Base-by-base conservation (phyloP, 1,140 invertebrate genomes). In the Euwallacea fornicatus region DNA sequence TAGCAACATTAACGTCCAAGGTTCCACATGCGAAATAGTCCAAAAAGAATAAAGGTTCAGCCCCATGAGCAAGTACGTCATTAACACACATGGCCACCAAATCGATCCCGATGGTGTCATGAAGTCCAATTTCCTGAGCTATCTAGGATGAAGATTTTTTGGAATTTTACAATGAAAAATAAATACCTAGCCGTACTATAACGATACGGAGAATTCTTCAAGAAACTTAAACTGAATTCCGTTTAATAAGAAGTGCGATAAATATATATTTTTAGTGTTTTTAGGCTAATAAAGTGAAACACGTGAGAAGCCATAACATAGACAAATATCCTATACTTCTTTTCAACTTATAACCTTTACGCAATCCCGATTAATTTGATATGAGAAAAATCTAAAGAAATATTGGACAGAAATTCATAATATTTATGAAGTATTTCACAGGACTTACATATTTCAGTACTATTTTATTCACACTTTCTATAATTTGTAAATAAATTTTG, bases 31-130 rank as follows among this genome's bases (percentile, higher is more conserved):
- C 95, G 83, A 96, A 98, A 82, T 99, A 99, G 84, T 99, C 97
- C 0, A 99, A 83, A 80, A 99, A 99, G 67, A 95, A 97, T 55
- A 99, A 84, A 0, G 97, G 96, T 78, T 96, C 94, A 0, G 97
- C 97, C 16, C 96, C 96, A 74, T 97, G 91, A 50, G 94, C 95
- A 16, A 99, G 83, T 58, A 99, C 89, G 82, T 99, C 97, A 84
- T 99, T 99, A 2, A 97, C 96, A 80, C 95, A 97, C 94, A 98
- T 98, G 8, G 97, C 97, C 8, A 99, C 97, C 43, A 99, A 85
- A 84, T 99, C 98, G 76, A 96, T 92, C 1, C 97, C 98, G 66
- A 99, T 88, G 0, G 91, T 92, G 73, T 91, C 85, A 80, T 96
- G 95, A 58, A 91, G 88, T 16, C 89, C 86, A 65, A 88, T 87